phyloP scores from a whole-genome alignment of 2,797 vertebrate species.

The Heterohyrax brucei region DNA sequence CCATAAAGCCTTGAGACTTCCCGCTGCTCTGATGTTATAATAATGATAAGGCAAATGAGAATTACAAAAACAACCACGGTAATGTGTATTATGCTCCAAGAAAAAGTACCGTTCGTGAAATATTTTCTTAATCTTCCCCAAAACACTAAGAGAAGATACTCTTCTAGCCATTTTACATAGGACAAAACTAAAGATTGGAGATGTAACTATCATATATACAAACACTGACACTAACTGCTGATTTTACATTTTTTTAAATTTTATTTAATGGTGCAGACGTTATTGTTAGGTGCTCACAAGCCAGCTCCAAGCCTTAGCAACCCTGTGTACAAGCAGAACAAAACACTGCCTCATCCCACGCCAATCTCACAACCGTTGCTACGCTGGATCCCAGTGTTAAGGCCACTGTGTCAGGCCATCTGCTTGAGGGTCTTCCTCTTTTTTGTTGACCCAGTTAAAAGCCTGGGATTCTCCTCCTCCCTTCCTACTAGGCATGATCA shows the following conservation, averaged over 20 bases:
- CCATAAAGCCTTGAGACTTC: slow-evolving; percentile 62
- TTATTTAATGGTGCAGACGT: not conserved
- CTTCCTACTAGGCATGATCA: not conserved
- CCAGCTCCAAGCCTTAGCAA: not conserved
- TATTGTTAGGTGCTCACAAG: not conserved
- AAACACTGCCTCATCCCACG: not conserved
- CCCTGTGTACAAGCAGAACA: not conserved
- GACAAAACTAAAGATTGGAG: slow-evolving; percentile 19
- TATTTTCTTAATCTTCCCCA: not conserved
- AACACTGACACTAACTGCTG: not conserved
- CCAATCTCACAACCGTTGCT: not conserved
- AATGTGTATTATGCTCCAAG: not conserved
- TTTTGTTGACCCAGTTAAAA: not conserved
- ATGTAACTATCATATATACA: not conserved
- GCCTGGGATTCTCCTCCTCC: not conserved
- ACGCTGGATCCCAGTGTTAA: not conserved
- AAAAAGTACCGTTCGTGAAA: not conserved
- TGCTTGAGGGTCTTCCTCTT: not conserved
- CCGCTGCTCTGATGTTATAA: not conserved
- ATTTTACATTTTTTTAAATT: not conserved
- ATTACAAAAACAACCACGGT: not conserved
- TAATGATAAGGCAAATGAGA: slow-evolving; percentile 54
- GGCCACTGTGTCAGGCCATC: not conserved
- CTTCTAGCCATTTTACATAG: not conserved
- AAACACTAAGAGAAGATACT: not conserved